phyloP scores from a whole-genome alignment of 2,113 vertebrate species.

The Glaucidium brasilianum region DNA sequence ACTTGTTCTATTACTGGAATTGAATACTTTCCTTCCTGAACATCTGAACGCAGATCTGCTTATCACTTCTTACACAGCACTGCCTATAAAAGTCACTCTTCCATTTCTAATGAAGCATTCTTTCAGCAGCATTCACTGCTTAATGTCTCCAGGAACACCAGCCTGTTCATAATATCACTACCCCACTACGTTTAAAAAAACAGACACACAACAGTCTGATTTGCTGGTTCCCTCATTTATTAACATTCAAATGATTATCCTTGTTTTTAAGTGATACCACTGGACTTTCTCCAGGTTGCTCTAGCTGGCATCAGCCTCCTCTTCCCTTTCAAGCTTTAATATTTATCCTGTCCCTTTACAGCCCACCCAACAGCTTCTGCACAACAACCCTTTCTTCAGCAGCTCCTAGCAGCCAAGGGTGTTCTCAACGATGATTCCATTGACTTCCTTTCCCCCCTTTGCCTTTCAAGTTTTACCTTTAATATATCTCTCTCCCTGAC shows the following conservation, averaged over 20 bases:
- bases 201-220: background rate
- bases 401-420: background rate
- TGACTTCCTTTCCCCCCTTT: background rate
- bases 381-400: background rate
- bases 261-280: background rate
- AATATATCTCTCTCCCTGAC: background rate
- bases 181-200: background rate
- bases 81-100: background rate
- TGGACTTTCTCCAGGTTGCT: background rate
- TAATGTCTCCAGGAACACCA: background rate
- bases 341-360: background rate
- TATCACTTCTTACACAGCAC: background rate
- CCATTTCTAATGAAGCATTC: background rate
- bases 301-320: background rate
- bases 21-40: background rate
- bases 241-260: background rate
- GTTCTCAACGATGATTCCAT: background rate
- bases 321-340: background rate
- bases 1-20: background rate
- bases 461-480: background rate
- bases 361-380: background rate
- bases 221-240: background rate
- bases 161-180: background rate
- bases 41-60: background rate
- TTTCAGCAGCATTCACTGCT: background rate